Evolutionary conservation across 2,797 vertebrate species (phyloP), one percentile per base, ranked within the genome.

Genomic region (Australoheros facetus): DNA sequence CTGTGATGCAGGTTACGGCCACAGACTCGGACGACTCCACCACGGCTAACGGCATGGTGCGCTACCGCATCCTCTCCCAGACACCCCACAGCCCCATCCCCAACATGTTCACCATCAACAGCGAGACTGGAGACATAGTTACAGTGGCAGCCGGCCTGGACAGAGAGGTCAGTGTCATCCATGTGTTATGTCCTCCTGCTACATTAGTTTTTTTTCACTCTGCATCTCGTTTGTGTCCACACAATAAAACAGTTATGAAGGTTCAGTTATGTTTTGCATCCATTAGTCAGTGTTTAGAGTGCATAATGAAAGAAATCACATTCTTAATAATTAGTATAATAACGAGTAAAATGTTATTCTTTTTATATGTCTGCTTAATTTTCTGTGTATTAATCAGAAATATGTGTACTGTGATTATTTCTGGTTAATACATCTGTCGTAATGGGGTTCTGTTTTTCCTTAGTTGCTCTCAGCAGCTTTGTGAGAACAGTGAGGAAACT

Each of bases 31-130:
- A 99, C 1, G 98, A 99, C 21, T 91, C 94, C 82, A 97, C 97
- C 76, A 99, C 98, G 0, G 97, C 98, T 0, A 99, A 99, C 0
- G 98, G 98, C 76, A 97, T 99, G 95, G 97, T 99, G 77, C 96
- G 97, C 71, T 99, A 99, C 92, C 95, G 98, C 17, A 98, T 99
- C 11, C 95, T 99, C 79, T 97, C 97, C 0, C 98, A 99, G 94
- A 97, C 94, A 0, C 98, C 98, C 0, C 97, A 98, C 94, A 99
- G 97, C 87, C 98, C 98, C 0, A 98, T 98, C 0, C 98, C 98
- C 69, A 98, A 98, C 86, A 99, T 99, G 98, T 99, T 99, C 83
- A 98, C 98, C 69, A 98, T 99, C 83, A 98, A 99, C 95, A 98
- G 98, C 0, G 97, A 98, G 92, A 99, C 97, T 0, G 98, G 98